Conservation (phyloP, 2,113 vertebrate species). For the Pterophyllum scalare region DNA sequence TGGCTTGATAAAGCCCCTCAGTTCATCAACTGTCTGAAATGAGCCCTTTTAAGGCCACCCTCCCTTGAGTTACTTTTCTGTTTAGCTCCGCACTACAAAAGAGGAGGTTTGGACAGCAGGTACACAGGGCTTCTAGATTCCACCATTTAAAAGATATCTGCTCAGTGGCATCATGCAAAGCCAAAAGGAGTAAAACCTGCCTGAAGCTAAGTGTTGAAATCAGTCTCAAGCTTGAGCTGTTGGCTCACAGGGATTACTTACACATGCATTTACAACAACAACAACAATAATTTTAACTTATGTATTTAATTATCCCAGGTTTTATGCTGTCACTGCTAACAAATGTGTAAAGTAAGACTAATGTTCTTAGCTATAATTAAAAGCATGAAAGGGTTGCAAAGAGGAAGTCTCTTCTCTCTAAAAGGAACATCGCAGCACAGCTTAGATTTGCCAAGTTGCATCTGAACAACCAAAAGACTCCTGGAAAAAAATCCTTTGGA, state of each 20-base stretch:
- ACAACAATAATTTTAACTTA: background rate
- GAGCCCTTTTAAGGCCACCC: background rate
- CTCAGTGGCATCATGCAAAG: background rate
- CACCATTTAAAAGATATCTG: background rate
- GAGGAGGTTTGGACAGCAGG: background rate
- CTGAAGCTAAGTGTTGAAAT: background rate
- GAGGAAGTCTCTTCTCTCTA: background rate
- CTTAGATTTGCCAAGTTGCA: background rate
- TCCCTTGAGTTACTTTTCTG: background rate
- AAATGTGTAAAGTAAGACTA: background rate
- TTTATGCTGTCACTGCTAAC: no score
- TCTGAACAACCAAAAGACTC: background rate
- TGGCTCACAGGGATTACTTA: background rate
- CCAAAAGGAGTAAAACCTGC: background rate
- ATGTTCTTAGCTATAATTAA: background rate
- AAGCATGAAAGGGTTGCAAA: background rate
- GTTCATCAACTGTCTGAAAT: background rate
- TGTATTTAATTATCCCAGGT: no score
- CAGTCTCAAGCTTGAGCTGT: background rate
- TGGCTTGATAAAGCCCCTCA: background rate
- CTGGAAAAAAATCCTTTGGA: no score
- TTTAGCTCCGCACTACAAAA: background rate
- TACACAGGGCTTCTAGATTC: background rate
- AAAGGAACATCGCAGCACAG: background rate
- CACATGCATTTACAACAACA: background rate